phyloP scores from a whole-genome alignment of 2,113 vertebrate species.

The Eulemur rufifrons region DNA sequence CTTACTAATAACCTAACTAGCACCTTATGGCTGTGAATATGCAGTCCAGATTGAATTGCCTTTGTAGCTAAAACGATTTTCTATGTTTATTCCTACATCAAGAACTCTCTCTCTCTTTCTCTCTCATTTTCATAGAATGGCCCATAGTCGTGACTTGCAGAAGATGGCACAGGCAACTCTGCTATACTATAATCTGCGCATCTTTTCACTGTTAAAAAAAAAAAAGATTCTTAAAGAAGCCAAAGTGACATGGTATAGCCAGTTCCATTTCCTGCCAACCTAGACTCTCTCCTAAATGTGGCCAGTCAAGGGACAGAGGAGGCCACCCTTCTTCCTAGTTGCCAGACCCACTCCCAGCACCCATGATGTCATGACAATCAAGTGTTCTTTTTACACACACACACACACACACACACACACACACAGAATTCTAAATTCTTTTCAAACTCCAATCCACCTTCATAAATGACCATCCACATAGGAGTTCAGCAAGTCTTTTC shows the following conservation, averaged over 20 bases:
- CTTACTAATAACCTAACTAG: neutral
- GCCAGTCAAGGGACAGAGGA: neutral
- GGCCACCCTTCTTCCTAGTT: neutral
- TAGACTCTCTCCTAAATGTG: neutral
- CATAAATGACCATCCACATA: neutral
- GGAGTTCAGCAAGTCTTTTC: neutral
- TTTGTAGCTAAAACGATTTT: neutral
- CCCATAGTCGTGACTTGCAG: neutral
- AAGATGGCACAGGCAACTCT: neutral
- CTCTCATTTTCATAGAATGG: neutral
- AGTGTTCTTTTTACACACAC: neutral
- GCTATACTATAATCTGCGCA: neutral
- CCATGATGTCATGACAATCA: neutral
- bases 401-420: neutral
- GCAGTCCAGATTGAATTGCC: neutral
- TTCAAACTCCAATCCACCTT: neutral
- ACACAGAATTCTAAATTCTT: neutral
- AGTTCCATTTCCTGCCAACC: neutral
- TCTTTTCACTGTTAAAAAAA: neutral
- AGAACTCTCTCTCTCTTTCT: neutral
- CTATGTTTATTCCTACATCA: neutral
- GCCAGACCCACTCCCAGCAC: neutral
- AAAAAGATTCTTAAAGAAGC: constrained; percentile 10
- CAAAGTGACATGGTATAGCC: neutral
- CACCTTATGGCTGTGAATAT: neutral